These are phyloP conservation scores for Epiblema foenella DNA, from an alignment of 2,888 invertebrate species.

Conservation along the genomic window DNA sequence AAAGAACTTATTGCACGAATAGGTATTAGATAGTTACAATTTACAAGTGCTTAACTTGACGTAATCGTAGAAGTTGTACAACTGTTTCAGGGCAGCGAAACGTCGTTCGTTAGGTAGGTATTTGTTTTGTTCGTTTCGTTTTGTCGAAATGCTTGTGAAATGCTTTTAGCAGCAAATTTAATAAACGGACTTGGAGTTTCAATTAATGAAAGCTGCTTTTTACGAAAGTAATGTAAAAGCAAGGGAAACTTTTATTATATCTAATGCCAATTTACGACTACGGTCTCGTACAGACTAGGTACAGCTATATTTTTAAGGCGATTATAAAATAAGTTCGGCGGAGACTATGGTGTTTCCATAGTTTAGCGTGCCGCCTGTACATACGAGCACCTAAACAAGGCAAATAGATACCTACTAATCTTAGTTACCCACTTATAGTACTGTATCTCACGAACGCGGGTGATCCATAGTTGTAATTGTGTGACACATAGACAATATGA, in stretches of 20 bases:
- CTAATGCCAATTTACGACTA: neutral
- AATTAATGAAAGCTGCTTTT: conserved; percentile 9
- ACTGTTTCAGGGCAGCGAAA: conserved; percentile 19
- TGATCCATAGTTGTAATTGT: too few species aligned
- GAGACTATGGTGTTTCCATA: too few species aligned
- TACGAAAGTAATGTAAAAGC: conserved; percentile 10
- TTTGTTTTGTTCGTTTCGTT: neutral
- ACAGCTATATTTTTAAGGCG: too few species aligned
- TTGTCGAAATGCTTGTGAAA: conserved; percentile 5
- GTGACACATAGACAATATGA: too few species aligned
- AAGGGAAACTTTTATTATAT: neutral
- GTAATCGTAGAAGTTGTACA: conserved; percentile 16
- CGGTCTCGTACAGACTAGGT: too few species aligned
- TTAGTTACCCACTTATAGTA: too few species aligned
- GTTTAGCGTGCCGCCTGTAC: too few species aligned
- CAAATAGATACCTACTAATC: too few species aligned
- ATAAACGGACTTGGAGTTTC: conserved; percentile 12
- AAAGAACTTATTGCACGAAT: neutral
- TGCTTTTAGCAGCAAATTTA: conserved; percentile 22
- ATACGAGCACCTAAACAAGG: too few species aligned
- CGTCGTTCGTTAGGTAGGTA: neutral
- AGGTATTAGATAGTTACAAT: neutral
- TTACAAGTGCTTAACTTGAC: neutral
- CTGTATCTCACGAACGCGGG: too few species aligned
- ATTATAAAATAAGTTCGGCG: too few species aligned